Evolutionary conservation across 1,140 invertebrate genomes (phyloP).

Genomic region (Melanaphis sacchari): DNA sequence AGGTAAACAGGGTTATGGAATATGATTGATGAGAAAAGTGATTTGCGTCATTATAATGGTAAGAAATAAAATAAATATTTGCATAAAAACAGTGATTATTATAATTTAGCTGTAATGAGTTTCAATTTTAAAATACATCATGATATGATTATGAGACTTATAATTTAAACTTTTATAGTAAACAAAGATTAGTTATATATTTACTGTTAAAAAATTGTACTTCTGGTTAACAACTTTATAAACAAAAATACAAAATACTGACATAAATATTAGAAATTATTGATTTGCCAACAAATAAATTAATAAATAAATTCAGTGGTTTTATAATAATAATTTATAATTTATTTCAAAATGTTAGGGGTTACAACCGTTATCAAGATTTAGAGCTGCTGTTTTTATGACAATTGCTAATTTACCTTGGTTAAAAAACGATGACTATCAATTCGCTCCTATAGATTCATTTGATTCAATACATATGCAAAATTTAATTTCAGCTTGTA

Average conservation of each 20-base stretch:
- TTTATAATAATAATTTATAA: neutral
- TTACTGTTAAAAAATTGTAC: too few species aligned
- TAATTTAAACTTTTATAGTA: too few species aligned
- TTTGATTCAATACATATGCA: neutral
- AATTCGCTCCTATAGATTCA: neutral
- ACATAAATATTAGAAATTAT: too few species aligned
- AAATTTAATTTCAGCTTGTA: neutral
- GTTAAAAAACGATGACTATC: neutral
- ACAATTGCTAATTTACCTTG: neutral
- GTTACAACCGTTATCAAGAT: neutral
- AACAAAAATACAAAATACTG: too few species aligned
- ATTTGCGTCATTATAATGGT: neutral
- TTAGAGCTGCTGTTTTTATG: neutral
- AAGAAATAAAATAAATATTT: neutral
- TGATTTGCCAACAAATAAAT: neutral
- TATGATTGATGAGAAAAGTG: too few species aligned
- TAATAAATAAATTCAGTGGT: neutral
- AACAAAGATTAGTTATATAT: neutral
- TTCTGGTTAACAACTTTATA: too few species aligned
- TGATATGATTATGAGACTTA: too few species aligned
- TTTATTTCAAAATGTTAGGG: neutral
- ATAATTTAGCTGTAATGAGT: neutral
- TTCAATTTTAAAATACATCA: neutral
- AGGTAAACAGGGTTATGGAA: too few species aligned
- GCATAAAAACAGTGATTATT: neutral